These are phyloP conservation scores for Marasmarcha lunaedactyla DNA, from an alignment of 2,888 invertebrate species.

Conservation along the genomic window DNA sequence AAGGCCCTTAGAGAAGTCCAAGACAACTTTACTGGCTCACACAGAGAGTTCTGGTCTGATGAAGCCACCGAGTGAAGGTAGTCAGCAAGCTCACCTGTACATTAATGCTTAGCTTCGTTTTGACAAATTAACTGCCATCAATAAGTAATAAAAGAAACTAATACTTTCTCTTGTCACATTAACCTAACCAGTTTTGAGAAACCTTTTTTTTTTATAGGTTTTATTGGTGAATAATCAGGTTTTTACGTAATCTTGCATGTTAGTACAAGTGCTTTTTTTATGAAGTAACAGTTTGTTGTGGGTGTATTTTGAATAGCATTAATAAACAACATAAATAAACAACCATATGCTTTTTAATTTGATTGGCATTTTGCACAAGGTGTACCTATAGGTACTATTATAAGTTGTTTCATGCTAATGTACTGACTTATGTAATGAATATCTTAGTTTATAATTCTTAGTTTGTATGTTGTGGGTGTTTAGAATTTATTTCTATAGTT, in stretches of 20 bases:
- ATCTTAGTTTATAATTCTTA: too few species aligned
- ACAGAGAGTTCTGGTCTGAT: slow-evolving; percentile 60
- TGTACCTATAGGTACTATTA: too few species aligned
- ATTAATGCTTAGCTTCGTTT: slow-evolving; percentile 59
- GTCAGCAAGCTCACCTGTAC: slow-evolving; percentile 25
- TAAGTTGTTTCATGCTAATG: too few species aligned
- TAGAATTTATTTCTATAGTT: too few species aligned
- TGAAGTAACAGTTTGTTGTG: too few species aligned
- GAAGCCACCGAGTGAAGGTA: slow-evolving; percentile 61
- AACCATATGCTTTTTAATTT: too few species aligned
- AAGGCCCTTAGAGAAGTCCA: slow-evolving; percentile 60
- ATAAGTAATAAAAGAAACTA: not conserved
- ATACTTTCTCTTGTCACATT: not conserved
- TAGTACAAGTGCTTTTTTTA: not conserved
- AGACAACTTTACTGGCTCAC: slow-evolving; percentile 62
- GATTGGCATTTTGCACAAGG: too few species aligned
- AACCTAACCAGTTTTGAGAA: not conserved
- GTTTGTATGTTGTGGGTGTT: too few species aligned
- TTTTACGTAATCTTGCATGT: not conserved
- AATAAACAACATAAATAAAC: too few species aligned
- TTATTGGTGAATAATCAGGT: not conserved
- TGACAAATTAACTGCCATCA: not conserved
- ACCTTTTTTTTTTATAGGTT: not conserved
- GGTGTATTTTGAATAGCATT: too few species aligned
- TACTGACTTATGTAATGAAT: too few species aligned